phyloP scores from a whole-genome alignment of 30 jellyfish, hydroid and myxozoan genomes.

The Cassiopea andromeda region DNA sequence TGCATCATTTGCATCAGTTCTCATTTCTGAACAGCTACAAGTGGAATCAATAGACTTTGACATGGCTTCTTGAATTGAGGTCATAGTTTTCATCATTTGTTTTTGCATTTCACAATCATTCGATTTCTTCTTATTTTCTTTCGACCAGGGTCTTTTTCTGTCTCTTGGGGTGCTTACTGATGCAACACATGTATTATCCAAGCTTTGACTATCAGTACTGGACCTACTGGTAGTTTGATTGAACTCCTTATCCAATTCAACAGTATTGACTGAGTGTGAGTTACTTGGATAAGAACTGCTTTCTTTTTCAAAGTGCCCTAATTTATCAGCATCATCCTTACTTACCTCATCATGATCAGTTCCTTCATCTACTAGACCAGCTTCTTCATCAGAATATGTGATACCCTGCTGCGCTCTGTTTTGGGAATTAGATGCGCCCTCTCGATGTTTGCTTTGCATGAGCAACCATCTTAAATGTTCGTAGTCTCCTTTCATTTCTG shows the following conservation, averaged over 20 bases:
- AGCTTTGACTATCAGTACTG: neutral
- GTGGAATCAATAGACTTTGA: neutral
- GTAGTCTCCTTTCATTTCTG: neutral
- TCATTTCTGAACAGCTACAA: neutral
- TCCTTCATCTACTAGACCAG: neutral
- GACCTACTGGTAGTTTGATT: neutral
- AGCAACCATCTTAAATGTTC: constrained; percentile 37
- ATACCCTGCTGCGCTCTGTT: neutral
- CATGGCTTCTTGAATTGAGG: neutral
- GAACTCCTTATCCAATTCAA: neutral
- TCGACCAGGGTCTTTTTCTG: neutral
- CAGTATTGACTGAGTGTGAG: neutral
- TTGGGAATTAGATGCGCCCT: neutral
- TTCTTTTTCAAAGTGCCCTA: neutral
- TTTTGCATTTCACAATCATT: neutral
- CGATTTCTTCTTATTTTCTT: neutral
- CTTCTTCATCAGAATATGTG: neutral
- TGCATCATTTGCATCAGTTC: neutral
- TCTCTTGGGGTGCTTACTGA: neutral
- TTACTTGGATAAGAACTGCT: neutral
- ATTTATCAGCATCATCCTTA: neutral
- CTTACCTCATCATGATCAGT: neutral
- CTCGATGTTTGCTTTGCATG: neutral
- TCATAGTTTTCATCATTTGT: neutral
- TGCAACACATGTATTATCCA: neutral